phyloP scores from a whole-genome alignment of 2,797 vertebrate species.

The Liparis tanakae region DNA sequence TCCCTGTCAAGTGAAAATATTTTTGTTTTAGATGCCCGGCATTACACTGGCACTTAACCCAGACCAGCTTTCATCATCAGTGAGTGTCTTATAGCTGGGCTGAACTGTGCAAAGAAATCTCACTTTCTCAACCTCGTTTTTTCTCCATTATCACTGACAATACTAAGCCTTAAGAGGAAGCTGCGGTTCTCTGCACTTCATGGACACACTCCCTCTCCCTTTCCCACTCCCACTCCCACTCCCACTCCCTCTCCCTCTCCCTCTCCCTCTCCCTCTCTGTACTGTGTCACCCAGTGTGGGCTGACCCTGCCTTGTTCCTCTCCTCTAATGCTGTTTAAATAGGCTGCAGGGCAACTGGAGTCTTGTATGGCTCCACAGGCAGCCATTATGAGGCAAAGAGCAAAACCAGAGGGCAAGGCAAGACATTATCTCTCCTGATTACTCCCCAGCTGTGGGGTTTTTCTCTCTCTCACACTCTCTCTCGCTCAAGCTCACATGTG shows the following conservation, averaged over 20 bases:
- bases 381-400: slow-evolving; percentile 61
- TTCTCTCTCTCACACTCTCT: background rate
- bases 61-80: slow-evolving; percentile 25
- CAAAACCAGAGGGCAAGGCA: slow-evolving; percentile 50
- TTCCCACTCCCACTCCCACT: slow-evolving; percentile 1
- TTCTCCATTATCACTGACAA: slow-evolving; percentile 17
- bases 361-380: slow-evolving; percentile 55
- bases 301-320: slow-evolving; percentile 60
- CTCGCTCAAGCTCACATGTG: background rate
- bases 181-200: background rate
- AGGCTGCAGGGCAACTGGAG: slow-evolving; percentile 52
- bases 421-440: slow-evolving; percentile 45
- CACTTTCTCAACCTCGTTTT: slow-evolving; percentile 18
- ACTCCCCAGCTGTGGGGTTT: slow-evolving; percentile 1
- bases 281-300: slow-evolving; percentile 41
- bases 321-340: slow-evolving; percentile 70
- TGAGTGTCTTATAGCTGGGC: background rate
- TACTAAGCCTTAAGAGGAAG: slow-evolving; percentile 18
- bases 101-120: slow-evolving; percentile 19
- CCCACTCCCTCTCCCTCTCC: background rate
- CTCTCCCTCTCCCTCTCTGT: background rate
- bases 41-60: slow-evolving; percentile 42
- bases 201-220: no score
- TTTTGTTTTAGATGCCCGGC: slow-evolving; percentile 12
- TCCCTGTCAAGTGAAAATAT: slow-evolving; percentile 14